Base-by-base conservation (phyloP, 2,888 invertebrate species). In the Unio delphinus region DNA sequence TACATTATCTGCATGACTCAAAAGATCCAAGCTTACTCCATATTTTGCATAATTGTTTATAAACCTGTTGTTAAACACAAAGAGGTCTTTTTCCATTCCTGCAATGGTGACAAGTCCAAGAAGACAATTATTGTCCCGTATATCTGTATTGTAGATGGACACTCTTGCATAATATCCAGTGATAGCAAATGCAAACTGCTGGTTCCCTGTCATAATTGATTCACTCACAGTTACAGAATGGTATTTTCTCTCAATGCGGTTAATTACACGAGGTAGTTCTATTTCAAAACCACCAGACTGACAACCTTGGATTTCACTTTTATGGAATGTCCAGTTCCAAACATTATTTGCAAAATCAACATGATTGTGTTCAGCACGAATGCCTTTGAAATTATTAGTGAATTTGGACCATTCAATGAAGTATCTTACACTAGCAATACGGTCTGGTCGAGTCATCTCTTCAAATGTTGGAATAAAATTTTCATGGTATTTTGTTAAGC, bases 41-140 rank as follows among this genome's bases (percentile, higher is more conserved):
- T 93, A 96, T 65, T 93, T 92, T 0, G 96, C 97, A 65, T 92
- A 93, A 87, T 99, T 99, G 68, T 92, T 92, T 79, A 93, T 93
- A 72, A 98, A 94, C 65, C 92, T 91, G 89, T 98, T 98, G 61
- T 93, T 92, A 83, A 94, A 93, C 70, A 99, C 94, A 71, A 93
- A 92, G 90, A 99, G 92, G 83, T 95, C 95, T 90, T 99, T 99
- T 89, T 99, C 99, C 97, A 99, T 99, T 15, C 99, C 99, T 20
- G 83, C 70, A 20, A 89, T 91, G 92, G 81, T 94, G 54, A 84
- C 74, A 64, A 84, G 83, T 1, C 89, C 89, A 55, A 71, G 67
- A 17, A 76, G 94, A 83, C 99, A 99, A 56, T 91, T 91, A 87
- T 99, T 99, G 70, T 95, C 94, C 1, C 93, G 93, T 86, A 98